Base-by-base conservation (phyloP, 2,888 invertebrate genomes). In the Lasioglossum vierecki region DNA sequence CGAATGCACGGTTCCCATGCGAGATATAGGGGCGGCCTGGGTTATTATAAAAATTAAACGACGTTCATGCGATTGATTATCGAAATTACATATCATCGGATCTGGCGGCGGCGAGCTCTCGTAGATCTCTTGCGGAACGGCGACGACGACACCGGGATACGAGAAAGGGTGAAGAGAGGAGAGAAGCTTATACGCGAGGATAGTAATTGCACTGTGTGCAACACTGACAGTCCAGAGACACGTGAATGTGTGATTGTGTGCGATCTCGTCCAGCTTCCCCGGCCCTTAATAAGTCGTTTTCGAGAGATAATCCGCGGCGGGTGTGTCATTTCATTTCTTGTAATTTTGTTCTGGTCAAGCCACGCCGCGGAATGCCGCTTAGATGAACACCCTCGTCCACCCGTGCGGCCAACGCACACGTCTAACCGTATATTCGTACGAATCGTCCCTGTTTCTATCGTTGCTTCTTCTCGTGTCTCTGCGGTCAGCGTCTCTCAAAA, bases 31-130 rank as follows among this genome's bases (percentile, higher is more conserved):
- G 91, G 91, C 90, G 89, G 90, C 86, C 86, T 80, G 89, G 63
- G 90, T 94, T 93, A 94, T 95, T 94, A 94, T 93, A 94, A 94
- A 95, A 95, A 95, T 95, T 95, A 95, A 95, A 95, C 94, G 94
- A 94, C 94, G 94, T 94, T 94, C 95, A 95, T 95, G 89, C 94
- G 94, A 95, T 95, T 95, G 94, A 95, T 95, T 94, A 94, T 95
- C 92, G 93, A 94, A 94, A 95, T 95, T 68, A 68, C 94, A 95
- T 91, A 90, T 91, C 90, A 91, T 91, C 89, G 85, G 76, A 15
- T 9, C 9, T 3, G 53, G 76, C 63, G n/a, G 70, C n/a, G 30
- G 68, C 68, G 74, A 4, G 68, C 78, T 76, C 35, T 73, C 76
- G 82, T 75, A 74, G 76, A 60, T 73, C 77, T 85, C 75, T 82